A percentile compares a stretch with the other conserved stretches of the same genome.
Conservation (phyloP, 2,113 vertebrate species). For the Crotophaga sulcirostris region DNA sequence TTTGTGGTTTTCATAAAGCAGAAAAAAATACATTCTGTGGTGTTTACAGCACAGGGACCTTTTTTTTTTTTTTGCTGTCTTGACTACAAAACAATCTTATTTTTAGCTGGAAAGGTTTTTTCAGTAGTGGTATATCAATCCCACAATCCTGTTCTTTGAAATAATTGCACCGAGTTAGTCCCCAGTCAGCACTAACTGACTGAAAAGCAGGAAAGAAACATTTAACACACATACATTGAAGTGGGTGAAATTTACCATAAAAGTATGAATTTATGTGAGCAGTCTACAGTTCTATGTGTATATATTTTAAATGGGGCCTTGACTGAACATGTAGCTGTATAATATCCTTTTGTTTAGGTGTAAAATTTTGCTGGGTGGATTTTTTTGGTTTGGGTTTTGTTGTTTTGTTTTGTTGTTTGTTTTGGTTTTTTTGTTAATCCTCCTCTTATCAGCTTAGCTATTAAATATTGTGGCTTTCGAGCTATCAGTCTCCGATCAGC, state of each 20-base stretch:
- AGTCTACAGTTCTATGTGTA: slow-evolving; percentile 49
- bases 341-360: slow-evolving; percentile 75
- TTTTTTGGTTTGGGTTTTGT: not conserved
- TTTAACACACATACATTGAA: slow-evolving; percentile 54
- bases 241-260: slow-evolving; percentile 68
- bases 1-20: slow-evolving; percentile 79
- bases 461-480: slow-evolving; percentile 81
- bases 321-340: slow-evolving; percentile 69
- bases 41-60: slow-evolving; percentile 74
- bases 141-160: slow-evolving; percentile 73
- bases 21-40: slow-evolving; percentile 72
- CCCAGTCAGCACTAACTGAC: slow-evolving; percentile 72
- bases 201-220: slow-evolving; percentile 68
- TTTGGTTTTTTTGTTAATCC: slow-evolving; percentile 46
- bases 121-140: slow-evolving; percentile 71
- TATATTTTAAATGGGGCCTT: slow-evolving; percentile 33
- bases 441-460: slow-evolving; percentile 77
- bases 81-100: slow-evolving; percentile 76
- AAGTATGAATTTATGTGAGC: slow-evolving; percentile 68
- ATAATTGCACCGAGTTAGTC: slow-evolving; percentile 72
- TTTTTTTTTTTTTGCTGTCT: not conserved
- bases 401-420: not conserved
- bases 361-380: slow-evolving; percentile 5
- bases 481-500: slow-evolving; percentile 84
- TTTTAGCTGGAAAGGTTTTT: slow-evolving; percentile 75